phyloP scores from a whole-genome alignment of 2,797 vertebrate species.

The Tapirus indicus region DNA sequence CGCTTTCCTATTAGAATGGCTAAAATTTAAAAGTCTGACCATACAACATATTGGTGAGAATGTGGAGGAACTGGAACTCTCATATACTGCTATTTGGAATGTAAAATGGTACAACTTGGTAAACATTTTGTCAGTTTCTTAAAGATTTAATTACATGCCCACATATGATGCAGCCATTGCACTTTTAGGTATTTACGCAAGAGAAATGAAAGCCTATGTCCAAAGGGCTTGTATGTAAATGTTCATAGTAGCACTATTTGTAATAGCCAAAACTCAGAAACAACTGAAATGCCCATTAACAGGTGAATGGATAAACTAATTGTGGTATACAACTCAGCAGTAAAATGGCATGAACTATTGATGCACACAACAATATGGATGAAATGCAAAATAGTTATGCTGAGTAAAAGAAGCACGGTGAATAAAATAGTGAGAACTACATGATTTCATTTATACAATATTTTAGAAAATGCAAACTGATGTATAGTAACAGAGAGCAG shows the following conservation, averaged over 20 bases:
- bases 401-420: background rate
- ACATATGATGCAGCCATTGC: background rate
- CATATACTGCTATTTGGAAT: background rate
- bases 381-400: background rate
- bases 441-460: background rate
- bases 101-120: background rate
- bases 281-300: background rate
- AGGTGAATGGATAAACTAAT: background rate
- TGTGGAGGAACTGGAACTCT: background rate
- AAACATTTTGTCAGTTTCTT: background rate
- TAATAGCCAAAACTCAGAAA: background rate
- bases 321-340: background rate
- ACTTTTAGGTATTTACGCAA: background rate
- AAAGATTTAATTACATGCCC: background rate
- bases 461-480: background rate
- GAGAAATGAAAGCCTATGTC: background rate
- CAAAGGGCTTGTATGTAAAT: background rate
- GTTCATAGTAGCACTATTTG: background rate
- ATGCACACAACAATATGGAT: background rate
- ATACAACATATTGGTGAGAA: background rate
- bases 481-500: background rate
- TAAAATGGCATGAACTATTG: background rate
- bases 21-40: background rate
- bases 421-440: background rate
- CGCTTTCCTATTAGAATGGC: background rate